Evolutionary conservation across 2,888 invertebrate species (phyloP).

Genomic region (Disparrhopalites patrizii): DNA sequence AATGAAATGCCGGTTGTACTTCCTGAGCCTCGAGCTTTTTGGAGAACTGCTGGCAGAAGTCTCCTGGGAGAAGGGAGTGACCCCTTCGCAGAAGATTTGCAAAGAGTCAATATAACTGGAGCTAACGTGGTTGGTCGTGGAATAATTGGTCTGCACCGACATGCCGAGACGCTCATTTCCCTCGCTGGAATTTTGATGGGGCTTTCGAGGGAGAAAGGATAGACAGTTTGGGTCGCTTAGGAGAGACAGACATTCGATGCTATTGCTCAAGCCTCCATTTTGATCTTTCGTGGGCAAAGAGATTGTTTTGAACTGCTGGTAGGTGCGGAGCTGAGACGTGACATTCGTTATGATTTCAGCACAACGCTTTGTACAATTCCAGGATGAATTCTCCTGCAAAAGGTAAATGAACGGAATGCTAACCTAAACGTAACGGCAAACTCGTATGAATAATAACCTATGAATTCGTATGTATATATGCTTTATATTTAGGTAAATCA

Average conservation of each 20-base stretch:
- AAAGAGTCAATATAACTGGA: constrained; percentile 10
- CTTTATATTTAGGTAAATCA: too few relatives aligned
- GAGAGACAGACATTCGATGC: too few relatives aligned
- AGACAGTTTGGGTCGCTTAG: too few relatives aligned
- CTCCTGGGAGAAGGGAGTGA: constrained; percentile 12
- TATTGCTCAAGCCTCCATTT: too few relatives aligned
- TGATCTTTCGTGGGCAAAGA: neutral
- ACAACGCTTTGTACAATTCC: neutral
- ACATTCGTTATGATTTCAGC: neutral
- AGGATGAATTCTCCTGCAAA: neutral
- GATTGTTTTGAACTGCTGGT: neutral
- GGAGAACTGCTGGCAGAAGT: neutral
- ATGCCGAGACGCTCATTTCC: neutral
- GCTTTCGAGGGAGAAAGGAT: neutral
- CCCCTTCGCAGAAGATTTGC: constrained; percentile 41
- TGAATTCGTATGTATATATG: neutral
- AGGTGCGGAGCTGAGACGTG: neutral
- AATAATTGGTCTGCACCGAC: too few relatives aligned
- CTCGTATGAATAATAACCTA: neutral
- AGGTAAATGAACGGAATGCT: too few relatives aligned
- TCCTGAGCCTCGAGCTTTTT: neutral
- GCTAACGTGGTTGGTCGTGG: neutral
- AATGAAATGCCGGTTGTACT: constrained; percentile 18
- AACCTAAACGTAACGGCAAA: neutral
- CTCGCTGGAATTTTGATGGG: neutral